Evolutionary conservation across 2,113 vertebrate genomes (phyloP), one percentile per base, ranked within the genome.

Genomic region (Amia ocellicauda): DNA sequence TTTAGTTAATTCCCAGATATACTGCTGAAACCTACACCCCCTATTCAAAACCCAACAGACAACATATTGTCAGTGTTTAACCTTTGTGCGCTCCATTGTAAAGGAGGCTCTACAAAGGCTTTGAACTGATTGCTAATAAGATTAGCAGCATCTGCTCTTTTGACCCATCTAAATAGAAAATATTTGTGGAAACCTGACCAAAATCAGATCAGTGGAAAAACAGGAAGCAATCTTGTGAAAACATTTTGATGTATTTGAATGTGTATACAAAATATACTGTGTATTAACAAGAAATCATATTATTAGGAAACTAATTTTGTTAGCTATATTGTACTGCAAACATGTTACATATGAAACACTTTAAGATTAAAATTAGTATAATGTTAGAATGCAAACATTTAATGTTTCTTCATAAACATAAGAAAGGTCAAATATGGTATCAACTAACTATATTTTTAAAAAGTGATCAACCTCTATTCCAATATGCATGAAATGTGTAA

Each of bases 141-240:
- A 59, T 59, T 10, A 26, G 16, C 8, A 23, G 36, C 20, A 59
- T 23, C 2, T 23, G 10, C 19, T 45, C 40, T 17, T 59, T 43
- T 45, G 58, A 24, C 36, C 22, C 13, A 40, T 26, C 8, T 13
- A 24, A 45, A 45, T 8, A 59, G 3, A 9, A 40, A 5, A 17
- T 29, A 22, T 60, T 43, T 53, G 61, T 69, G 53, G 55, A 53
- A 55, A 49, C 41, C 53, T 19, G 62, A 24, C 45, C 14, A 59
- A 64, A 58, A 58, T n/a, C 52, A 57, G 31, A 59, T 64, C 63
- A 65, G 24, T 22, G 17, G 7, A 41, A 60, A 60, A 27, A 42
- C 14, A 51, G 31, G 31, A 36, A 36, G 11, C 31, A 36, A 5
- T 11, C 11, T 36, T 36, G 31, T 36, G 2, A 36, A 36, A 16